Evolutionary conservation across 2,113 vertebrate genomes (phyloP).

Genomic region (Phyllostomus hastatus): DNA sequence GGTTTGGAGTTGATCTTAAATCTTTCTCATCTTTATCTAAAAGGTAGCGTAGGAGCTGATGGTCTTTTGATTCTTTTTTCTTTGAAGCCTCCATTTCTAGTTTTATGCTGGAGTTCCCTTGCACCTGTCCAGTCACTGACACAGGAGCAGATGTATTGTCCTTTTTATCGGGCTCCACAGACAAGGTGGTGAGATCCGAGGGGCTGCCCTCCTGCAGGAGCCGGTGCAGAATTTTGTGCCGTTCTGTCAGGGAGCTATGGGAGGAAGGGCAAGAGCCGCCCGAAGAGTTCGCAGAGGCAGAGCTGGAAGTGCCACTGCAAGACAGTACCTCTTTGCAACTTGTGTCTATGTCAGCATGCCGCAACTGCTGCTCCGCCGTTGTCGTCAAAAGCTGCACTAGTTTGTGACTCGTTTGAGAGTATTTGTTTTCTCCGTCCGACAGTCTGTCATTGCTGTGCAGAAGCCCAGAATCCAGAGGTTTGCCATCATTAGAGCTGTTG

Average conservation of each 20-base stretch:
- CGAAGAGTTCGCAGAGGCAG: slow-evolving; percentile 75
- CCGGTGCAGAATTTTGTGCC: slow-evolving; percentile 95
- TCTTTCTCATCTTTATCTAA: slow-evolving; percentile 95
- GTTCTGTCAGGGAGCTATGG: slow-evolving; percentile 93
- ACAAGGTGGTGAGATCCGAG: slow-evolving; percentile 81
- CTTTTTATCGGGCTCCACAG: slow-evolving; percentile 86
- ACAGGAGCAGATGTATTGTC: slow-evolving; percentile 72
- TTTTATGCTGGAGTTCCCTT: slow-evolving; percentile 66
- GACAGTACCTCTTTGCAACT: slow-evolving; percentile 81
- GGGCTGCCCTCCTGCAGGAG: slow-evolving; percentile 96
- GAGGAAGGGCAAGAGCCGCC: slow-evolving; percentile 88
- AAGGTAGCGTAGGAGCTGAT: slow-evolving; percentile 94
- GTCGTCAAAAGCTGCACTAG: slow-evolving; percentile 88
- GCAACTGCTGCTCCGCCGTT: slow-evolving; percentile 82
- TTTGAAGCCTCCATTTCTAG: slow-evolving; percentile 78
- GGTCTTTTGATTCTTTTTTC: slow-evolving; percentile 92
- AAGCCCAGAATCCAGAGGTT: slow-evolving; percentile 77
- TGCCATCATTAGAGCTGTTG: slow-evolving; percentile 61
- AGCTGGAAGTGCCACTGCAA: slow-evolving; percentile 69
- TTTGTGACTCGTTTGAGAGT: slow-evolving; percentile 85
- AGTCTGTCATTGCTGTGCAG: slow-evolving; percentile 73
- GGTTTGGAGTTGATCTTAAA: slow-evolving; percentile 86
- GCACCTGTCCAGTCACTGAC: slow-evolving; percentile 73
- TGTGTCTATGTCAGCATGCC: slow-evolving; percentile 77
- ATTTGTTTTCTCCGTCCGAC: slow-evolving; percentile 80